These are phyloP conservation scores for Sylvicola cinctus DNA, from an alignment of 2,888 invertebrate genomes.

Conservation along the genomic window DNA sequence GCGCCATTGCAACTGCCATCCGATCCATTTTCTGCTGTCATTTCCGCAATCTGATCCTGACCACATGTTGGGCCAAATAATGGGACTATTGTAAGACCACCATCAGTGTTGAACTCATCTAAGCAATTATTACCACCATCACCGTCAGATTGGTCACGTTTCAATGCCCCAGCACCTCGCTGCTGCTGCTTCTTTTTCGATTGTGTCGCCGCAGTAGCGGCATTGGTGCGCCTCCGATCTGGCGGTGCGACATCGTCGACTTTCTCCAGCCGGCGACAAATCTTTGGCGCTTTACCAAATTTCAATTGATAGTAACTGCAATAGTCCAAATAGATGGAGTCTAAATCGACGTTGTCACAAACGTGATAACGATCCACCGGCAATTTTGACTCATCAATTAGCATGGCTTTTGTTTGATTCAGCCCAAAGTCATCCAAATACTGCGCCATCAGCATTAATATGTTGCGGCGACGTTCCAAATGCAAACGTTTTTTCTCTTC, in stretches of 20 bases:
- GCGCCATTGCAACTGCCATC: too few relatives aligned
- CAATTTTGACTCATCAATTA: conserved; percentile 53
- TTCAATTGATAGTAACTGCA: conserved; percentile 67
- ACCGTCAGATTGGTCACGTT: neutral
- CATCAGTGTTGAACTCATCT: too few relatives aligned
- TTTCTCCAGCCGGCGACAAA: too few relatives aligned
- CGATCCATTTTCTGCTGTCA: too few relatives aligned
- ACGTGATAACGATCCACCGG: conserved; percentile 42
- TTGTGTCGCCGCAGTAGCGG: too few relatives aligned
- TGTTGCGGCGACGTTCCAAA: conserved; percentile 23
- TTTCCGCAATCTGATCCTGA: too few relatives aligned
- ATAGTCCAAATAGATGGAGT: conserved; percentile 73
- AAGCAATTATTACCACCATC: neutral
- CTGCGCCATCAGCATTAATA: conserved; percentile 41
- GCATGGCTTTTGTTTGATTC: conserved; percentile 36
- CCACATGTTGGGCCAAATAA: too few relatives aligned
- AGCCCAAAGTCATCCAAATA: conserved; percentile 47
- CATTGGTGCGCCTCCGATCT: too few relatives aligned
- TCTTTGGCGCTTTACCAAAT: conserved; percentile 70
- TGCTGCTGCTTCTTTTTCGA: conserved; percentile 28
- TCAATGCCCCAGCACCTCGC: neutral
- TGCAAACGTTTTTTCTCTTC: conserved; percentile 5
- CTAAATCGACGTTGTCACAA: conserved; percentile 83
- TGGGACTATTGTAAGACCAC: too few relatives aligned
- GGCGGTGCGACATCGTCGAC: too few relatives aligned